A percentile compares a stretch with the other conserved stretches of the same genome.
These are phyloP conservation scores for Axea sp. DNA, from an alignment of 2,888 invertebrate species.

Conservation along the genomic window DNA sequence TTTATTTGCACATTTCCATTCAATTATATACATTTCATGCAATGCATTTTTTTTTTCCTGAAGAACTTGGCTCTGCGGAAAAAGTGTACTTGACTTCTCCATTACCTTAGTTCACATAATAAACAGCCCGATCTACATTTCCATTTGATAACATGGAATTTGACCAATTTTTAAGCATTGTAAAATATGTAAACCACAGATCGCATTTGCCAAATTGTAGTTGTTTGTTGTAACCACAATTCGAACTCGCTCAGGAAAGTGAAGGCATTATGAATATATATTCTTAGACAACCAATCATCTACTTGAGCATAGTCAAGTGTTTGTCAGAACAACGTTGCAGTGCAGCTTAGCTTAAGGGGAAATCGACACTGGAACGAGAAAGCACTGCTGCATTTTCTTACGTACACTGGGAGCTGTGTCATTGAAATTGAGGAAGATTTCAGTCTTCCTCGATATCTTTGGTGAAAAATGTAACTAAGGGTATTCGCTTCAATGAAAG, in stretches of 20 bases:
- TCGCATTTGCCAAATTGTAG: conserved; percentile 27
- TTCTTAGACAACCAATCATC: conserved; percentile 40
- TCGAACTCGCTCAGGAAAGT: conserved; percentile 22
- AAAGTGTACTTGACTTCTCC: conserved; percentile 4
- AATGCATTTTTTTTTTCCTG: no score
- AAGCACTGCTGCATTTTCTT: conserved; percentile 46
- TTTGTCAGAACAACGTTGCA: conserved; percentile 24
- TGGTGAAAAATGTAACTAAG: no score
- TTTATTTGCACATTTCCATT: no score
- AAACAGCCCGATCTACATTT: conserved; percentile 4
- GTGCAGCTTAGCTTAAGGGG: conserved; percentile 14
- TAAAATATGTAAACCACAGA: conserved; percentile 41
- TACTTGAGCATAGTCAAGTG: conserved; percentile 26
- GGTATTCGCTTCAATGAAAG: no score
- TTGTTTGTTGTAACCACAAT: conserved; percentile 17
- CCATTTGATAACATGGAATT: conserved; percentile 13
- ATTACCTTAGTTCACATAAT: no score
- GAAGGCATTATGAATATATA: conserved; percentile 29
- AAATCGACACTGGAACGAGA: conserved; percentile 54
- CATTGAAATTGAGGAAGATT: conserved; percentile 22
- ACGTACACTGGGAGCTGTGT: background rate
- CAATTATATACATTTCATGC: no score
- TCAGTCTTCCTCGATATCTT: no score
- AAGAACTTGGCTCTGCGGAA: no score
- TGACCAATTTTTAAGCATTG: conserved; percentile 21